These are phyloP conservation scores for Zaprionus capensis DNA, from an alignment of 1,140 invertebrate genomes.

Conservation along the genomic window DNA sequence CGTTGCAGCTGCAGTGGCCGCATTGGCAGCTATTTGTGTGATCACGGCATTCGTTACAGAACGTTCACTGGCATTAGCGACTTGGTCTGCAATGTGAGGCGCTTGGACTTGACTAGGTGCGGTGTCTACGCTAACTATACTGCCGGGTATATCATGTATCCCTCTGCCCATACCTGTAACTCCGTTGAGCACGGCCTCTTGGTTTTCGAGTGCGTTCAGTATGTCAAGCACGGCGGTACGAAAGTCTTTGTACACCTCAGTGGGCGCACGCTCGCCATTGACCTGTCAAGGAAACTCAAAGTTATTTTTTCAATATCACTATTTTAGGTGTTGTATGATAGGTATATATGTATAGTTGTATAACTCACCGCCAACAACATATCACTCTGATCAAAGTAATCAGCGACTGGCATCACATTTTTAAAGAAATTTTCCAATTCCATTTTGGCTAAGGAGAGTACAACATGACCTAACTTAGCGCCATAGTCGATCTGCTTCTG, in stretches of 20 bases:
- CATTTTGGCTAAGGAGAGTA: conserved; percentile 93
- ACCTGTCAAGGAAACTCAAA: conserved; percentile 85
- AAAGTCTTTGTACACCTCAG: conserved; percentile 93
- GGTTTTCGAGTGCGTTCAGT: conserved; percentile 87
- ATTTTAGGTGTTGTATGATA: too few relatives aligned
- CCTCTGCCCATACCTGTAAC: conserved; percentile 85
- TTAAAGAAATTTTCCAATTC: conserved; percentile 95
- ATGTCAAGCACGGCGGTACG: conserved; percentile 89
- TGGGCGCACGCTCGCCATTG: conserved; percentile 92
- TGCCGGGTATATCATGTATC: conserved; percentile 86
- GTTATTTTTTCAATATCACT: too few relatives aligned
- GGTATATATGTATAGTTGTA: too few relatives aligned
- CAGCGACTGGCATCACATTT: conserved; percentile 94
- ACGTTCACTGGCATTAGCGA: conserved; percentile 13
- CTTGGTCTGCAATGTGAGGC: conserved; percentile 73
- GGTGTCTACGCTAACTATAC: conserved; percentile 86
- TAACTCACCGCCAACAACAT: conserved; percentile 91
- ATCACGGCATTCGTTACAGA: conserved; percentile 59
- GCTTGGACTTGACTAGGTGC: conserved; percentile 85
- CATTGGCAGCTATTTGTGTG: conserved; percentile 52
- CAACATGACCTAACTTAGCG: conserved; percentile 93
- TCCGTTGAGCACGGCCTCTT: conserved; percentile 86
- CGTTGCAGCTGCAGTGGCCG: conserved; percentile 29
- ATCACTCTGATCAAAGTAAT: conserved; percentile 94
- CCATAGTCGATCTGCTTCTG: conserved; percentile 95